Percentiles rank a stretch among this genome's conserved stretches.
Conservation (phyloP, 92 coral and sea anemone species). For the Epizoanthus illoricatus region DNA sequence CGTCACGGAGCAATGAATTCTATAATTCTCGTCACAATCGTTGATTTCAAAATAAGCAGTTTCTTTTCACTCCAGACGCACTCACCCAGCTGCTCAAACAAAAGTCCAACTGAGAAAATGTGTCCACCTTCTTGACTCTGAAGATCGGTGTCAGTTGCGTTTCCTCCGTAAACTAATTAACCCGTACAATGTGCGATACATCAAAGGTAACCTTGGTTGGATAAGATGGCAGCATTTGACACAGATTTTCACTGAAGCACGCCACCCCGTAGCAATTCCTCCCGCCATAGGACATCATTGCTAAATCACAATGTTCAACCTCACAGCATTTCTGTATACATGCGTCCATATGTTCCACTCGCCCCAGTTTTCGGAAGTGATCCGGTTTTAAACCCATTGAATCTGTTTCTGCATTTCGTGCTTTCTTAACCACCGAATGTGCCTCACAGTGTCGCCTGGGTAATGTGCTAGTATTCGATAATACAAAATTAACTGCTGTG, state of each 20-base stretch:
- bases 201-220: conserved; percentile 83
- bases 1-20: conserved; percentile 27
- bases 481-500: conserved; percentile 23
- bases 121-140: neutral
- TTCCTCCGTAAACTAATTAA: conserved; percentile 8
- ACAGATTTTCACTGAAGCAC: conserved; percentile 78
- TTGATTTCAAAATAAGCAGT: conserved; percentile 31
- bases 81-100: conserved; percentile 32
- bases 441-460: conserved; percentile 22
- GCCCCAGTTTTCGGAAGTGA: conserved; percentile 78
- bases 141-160: neutral
- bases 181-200: conserved; percentile 67
- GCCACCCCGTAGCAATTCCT: conserved; percentile 81
- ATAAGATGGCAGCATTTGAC: conserved; percentile 84
- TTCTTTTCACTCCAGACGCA: conserved; percentile 6
- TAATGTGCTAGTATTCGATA: conserved; percentile 21
- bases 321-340: conserved; percentile 78
- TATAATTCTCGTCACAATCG: neutral
- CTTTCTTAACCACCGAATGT: neutral
- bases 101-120: neutral
- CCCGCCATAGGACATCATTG: conserved; percentile 93
- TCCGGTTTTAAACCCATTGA: conserved; percentile 57
- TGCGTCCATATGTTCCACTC: conserved; percentile 68
- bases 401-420: conserved; percentile 1
- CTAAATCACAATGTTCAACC: conserved; percentile 67